Evolutionary conservation across 2,113 vertebrate species (phyloP).

Genomic region (Thamnophis sirtalis): DNA sequence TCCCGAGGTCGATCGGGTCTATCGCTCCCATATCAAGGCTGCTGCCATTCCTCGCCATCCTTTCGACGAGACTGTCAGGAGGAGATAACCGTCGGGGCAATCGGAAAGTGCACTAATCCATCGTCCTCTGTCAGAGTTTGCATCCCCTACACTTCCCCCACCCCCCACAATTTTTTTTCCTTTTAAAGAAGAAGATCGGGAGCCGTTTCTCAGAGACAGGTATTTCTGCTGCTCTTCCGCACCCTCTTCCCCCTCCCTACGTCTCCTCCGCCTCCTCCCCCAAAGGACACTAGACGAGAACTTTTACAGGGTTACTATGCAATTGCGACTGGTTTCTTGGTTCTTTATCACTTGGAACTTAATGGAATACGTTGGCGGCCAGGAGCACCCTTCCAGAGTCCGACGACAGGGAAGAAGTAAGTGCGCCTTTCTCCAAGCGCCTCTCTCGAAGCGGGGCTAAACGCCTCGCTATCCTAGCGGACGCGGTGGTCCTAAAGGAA

Average conservation of each 20-base stretch:
- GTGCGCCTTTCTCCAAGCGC: constrained; percentile 65
- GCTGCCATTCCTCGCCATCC: constrained; percentile 40
- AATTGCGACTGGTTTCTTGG: constrained; percentile 97
- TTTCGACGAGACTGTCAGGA: constrained; percentile 49
- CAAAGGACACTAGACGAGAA: constrained; percentile 58
- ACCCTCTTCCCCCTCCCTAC: constrained; percentile 60
- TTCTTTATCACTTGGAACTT: constrained; percentile 96
- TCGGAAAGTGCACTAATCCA: constrained; percentile 31
- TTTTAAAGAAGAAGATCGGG: not conserved
- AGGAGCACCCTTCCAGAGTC: constrained; percentile 86
- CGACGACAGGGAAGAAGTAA: constrained; percentile 93
- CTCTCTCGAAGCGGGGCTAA: constrained; percentile 10
- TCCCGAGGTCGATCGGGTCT: constrained; percentile 39
- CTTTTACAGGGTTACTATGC: constrained; percentile 98
- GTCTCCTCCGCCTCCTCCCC: constrained; percentile 48
- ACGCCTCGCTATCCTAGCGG: constrained; percentile 10
- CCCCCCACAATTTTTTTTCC: too few species aligned
- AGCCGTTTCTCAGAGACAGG: constrained; percentile 41
- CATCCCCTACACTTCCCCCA: accelerated
- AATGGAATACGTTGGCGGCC: constrained; percentile 97
- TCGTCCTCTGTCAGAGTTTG: not conserved
- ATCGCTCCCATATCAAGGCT: constrained; percentile 44
- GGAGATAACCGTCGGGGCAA: constrained; percentile 42
- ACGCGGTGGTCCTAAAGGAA: not conserved
- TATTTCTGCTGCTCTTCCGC: constrained; percentile 48